These are phyloP conservation scores for Caenorhabditis tropicalis DNA, from an alignment of 1,140 invertebrate genomes.

Conservation along the genomic window DNA sequence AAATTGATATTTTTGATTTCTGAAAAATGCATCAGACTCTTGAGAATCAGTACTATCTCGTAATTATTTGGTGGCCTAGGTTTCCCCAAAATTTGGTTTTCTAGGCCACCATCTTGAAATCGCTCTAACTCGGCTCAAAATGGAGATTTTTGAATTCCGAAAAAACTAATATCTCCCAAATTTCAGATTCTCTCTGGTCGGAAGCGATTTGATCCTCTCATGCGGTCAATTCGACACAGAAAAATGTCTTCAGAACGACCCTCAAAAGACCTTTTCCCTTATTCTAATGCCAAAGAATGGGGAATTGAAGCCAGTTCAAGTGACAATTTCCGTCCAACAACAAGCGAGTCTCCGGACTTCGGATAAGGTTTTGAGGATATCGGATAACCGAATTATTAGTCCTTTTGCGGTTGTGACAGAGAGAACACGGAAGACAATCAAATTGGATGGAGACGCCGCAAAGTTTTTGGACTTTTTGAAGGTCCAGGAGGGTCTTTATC, in stretches of 20 bases:
- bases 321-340: constrained; percentile 32
- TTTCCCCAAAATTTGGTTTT: no score
- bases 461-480: constrained; percentile 36
- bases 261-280: background rate
- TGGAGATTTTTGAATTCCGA: background rate
- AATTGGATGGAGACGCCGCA: constrained; percentile 30
- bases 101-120: no score
- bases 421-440: background rate
- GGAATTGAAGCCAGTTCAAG: background rate
- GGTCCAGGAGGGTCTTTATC: constrained; percentile 37
- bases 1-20: no score
- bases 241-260: background rate
- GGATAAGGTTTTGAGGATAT: constrained; percentile 35
- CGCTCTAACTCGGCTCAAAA: no score
- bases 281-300: constrained; percentile 32
- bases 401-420: constrained; percentile 5
- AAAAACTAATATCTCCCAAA: background rate
- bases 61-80: no score
- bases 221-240: constrained; percentile 42
- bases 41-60: no score
- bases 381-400: constrained; percentile 11
- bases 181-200: constrained; percentile 45
- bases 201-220: constrained; percentile 31
- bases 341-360: background rate
- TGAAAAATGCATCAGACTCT: no score